Evolutionary conservation across 2,113 vertebrate genomes (phyloP).

Genomic region (Beaufortia kweichowensis): DNA sequence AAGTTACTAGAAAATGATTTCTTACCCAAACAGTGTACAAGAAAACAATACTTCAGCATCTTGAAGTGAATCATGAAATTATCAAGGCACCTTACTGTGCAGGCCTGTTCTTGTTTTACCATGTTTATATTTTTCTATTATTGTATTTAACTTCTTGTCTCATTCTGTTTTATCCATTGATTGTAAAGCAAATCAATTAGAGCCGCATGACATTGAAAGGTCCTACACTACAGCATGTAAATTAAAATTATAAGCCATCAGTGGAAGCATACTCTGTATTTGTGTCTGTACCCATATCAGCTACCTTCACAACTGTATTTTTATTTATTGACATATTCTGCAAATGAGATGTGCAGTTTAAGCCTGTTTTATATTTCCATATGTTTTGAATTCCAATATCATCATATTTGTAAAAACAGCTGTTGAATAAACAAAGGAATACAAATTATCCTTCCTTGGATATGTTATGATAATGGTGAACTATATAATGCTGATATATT

Average conservation of each 20-base stretch:
- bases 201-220: background rate
- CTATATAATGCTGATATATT: no score
- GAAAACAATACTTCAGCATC: no score
- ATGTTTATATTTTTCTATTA: background rate
- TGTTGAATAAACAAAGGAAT: no score
- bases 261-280: background rate
- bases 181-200: background rate
- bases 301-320: background rate
- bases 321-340: background rate
- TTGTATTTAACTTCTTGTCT: background rate
- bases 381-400: no score
- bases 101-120: background rate
- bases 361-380: no score
- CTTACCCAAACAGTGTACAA: no score
- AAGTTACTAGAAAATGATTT: no score
- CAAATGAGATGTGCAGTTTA: background rate
- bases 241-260: background rate
- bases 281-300: constrained; percentile 3
- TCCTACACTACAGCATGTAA: constrained; percentile 18
- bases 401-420: no score
- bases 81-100: no score
- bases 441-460: no score
- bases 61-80: no score
- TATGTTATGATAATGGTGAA: no score
- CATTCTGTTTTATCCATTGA: background rate